Percentiles rank a stretch among this genome's conserved stretches.
phyloP scores from a whole-genome alignment of 64 coral and sea anemone genomes.

The Pocillopora verrucosa region DNA sequence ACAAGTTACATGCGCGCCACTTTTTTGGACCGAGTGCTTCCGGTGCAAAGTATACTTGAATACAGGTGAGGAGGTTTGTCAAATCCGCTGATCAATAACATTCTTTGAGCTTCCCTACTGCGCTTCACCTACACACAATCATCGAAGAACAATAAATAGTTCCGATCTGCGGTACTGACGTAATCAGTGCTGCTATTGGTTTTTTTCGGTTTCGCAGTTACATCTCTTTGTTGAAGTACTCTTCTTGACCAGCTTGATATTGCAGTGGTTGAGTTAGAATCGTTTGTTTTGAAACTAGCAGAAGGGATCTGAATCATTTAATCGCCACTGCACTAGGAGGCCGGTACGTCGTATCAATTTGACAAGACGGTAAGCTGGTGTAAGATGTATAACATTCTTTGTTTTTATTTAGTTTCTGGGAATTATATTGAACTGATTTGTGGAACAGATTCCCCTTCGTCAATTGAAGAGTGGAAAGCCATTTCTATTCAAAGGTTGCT shows the following conservation, averaged over 20 bases:
- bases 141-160: neutral
- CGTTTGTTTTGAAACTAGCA: neutral
- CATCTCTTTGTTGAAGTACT: neutral
- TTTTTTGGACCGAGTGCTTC: too few relatives aligned
- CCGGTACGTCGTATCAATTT: neutral
- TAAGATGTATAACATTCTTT: neutral
- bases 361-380: neutral
- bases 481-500: neutral
- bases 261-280: neutral
- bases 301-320: neutral
- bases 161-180: neutral
- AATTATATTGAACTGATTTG: neutral
- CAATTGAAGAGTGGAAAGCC: neutral
- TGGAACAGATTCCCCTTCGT: neutral
- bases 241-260: neutral
- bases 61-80: neutral
- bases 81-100: constrained; percentile 19
- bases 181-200: neutral
- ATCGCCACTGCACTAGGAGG: neutral
- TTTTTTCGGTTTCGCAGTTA: neutral
- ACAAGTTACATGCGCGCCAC: too few relatives aligned
- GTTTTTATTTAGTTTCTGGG: neutral
- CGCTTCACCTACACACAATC: neutral
- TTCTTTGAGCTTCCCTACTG: neutral
- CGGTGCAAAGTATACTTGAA: too few relatives aligned